These are phyloP conservation scores for Romanogobio albipinnatus DNA, from an alignment of 2,113 vertebrate genomes.

Conservation along the genomic window DNA sequence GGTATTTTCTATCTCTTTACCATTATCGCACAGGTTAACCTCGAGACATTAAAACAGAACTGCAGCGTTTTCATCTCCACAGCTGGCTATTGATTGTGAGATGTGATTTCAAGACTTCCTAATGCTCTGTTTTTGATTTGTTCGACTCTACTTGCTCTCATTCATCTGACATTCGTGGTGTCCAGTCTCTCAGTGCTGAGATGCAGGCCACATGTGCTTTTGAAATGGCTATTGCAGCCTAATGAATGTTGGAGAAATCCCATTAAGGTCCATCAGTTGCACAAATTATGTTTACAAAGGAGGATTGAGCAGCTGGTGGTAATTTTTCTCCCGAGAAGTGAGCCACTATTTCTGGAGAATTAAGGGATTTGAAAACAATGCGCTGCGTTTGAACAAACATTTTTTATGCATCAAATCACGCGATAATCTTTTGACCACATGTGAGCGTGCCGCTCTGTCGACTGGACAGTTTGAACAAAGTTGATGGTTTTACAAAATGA, in stretches of 20 bases:
- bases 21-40: neutral
- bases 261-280: conserved; percentile 48
- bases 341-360: conserved; percentile 27
- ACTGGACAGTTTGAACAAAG: conserved; percentile 1
- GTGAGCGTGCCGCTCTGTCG: conserved; percentile 6
- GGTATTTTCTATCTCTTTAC: neutral
- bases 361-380: conserved; percentile 40
- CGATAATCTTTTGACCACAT: conserved; percentile 34
- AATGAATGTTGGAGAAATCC: conserved; percentile 53
- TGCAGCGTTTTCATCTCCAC: neutral
- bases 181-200: conserved; percentile 7
- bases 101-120: conserved; percentile 6
- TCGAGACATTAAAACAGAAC: neutral
- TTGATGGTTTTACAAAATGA: neutral
- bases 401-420: neutral
- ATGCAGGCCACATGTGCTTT: conserved; percentile 24
- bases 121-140: conserved; percentile 29
- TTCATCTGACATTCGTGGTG: neutral
- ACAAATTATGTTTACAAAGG: conserved; percentile 57
- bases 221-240: conserved; percentile 39
- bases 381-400: neutral
- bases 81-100: conserved; percentile 36
- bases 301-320: conserved; percentile 47
- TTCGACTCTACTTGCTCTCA: neutral
- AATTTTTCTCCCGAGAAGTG: conserved; percentile 52